Percentiles rank a stretch among this genome's conserved stretches.
phyloP scores from a whole-genome alignment of 2,113 vertebrate species.

The Ibidorhyncha struthersii region DNA sequence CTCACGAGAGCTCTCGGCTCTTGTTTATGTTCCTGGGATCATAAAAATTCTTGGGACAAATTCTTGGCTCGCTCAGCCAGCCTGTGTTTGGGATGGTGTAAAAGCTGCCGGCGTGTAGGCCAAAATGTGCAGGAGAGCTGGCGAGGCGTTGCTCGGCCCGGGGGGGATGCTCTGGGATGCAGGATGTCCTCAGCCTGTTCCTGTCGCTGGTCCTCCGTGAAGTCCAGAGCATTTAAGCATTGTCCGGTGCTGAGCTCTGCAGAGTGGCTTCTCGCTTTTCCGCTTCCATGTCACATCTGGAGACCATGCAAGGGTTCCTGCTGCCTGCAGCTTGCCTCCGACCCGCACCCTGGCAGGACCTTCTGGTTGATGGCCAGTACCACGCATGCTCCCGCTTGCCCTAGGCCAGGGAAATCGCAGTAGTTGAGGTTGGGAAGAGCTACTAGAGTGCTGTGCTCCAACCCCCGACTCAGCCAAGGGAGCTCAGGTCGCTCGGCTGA shows the following conservation, averaged over 20 bases:
- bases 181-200: not conserved
- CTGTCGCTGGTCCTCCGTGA: accelerated
- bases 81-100: not conserved
- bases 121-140: not conserved
- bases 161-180: accelerated
- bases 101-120: accelerated
- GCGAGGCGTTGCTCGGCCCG: not conserved
- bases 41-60: constrained; percentile 50
- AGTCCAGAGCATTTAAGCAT: not conserved
- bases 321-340: not conserved
- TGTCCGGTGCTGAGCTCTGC: accelerated
- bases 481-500: not conserved
- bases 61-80: not conserved
- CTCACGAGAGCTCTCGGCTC: not conserved
- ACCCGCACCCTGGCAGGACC: not conserved
- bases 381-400: accelerated
- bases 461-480: accelerated
- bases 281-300: not conserved
- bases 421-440: not conserved
- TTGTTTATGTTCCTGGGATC: constrained; percentile 51
- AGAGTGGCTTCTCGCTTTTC: not conserved
- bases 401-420: accelerated
- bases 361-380: not conserved
- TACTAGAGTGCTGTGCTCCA: not conserved
- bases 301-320: not conserved